Evolutionary conservation across 1,140 invertebrate genomes (phyloP).

Genomic region (Phymorhynchus buccinoides): DNA sequence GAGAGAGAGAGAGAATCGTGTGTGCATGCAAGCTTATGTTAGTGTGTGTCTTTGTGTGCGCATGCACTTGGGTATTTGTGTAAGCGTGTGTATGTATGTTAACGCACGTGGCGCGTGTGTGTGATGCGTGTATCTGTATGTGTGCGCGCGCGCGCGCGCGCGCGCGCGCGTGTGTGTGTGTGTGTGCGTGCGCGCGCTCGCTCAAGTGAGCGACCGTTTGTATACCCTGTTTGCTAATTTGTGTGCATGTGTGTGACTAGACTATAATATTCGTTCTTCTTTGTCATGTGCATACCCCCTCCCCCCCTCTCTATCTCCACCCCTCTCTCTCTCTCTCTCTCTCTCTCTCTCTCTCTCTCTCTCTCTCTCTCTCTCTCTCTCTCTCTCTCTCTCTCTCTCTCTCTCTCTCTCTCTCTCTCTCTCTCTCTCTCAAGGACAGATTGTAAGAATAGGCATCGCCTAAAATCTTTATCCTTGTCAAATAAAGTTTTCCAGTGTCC

Average conservation of each 20-base stretch:
- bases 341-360: constrained; percentile 10
- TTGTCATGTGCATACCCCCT: too few species aligned
- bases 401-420: background rate
- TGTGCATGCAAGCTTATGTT: constrained; percentile 13
- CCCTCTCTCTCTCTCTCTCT: background rate
- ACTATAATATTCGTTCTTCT: too few species aligned
- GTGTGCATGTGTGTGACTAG: too few species aligned
- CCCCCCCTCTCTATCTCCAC: too few species aligned
- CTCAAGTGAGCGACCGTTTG: too few species aligned
- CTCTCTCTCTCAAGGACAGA: background rate
- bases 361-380: background rate
- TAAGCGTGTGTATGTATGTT: background rate
- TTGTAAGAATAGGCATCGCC: too few species aligned
- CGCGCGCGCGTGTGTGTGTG: background rate
- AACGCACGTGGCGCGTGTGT: too few species aligned
- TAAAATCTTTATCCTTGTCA: too few species aligned
- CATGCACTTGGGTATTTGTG: background rate
- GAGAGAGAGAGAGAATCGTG: background rate
- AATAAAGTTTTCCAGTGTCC: too few species aligned
- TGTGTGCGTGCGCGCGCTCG: too few species aligned
- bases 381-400: background rate
- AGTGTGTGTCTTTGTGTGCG: background rate
- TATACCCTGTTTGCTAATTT: too few species aligned
- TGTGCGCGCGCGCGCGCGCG: background rate
- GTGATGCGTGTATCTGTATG: background rate